Conservation (phyloP, 1,140 invertebrate species). For the Trachelipus rathkii region DNA sequence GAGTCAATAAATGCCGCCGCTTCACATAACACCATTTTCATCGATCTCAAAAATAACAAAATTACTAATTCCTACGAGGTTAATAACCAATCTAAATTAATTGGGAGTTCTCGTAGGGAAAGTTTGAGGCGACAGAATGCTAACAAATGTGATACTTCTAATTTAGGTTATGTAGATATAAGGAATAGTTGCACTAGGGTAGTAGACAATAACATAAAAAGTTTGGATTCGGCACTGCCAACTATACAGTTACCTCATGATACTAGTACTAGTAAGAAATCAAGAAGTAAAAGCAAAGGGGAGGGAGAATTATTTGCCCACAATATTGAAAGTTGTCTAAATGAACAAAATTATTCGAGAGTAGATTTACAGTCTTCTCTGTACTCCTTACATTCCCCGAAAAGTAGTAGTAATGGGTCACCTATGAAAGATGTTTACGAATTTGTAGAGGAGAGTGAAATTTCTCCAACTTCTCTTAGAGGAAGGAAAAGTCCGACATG, state of each 20-base stretch:
- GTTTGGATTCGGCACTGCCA: slow-evolving; percentile 40
- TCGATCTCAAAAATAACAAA: not conserved
- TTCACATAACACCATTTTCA: not conserved
- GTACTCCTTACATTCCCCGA: not conserved
- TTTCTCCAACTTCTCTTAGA: slow-evolving; percentile 32
- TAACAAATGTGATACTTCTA: slow-evolving; percentile 45
- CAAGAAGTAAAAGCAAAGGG: slow-evolving; percentile 32
- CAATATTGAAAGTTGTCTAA: slow-evolving; percentile 24
- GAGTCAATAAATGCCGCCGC: not conserved
- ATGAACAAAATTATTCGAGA: slow-evolving; percentile 16
- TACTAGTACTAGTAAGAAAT: slow-evolving; percentile 29
- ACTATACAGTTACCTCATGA: slow-evolving; percentile 41
- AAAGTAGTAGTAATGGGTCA: not conserved
- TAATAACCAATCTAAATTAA: slow-evolving; percentile 26
- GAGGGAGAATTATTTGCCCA: slow-evolving; percentile 36
- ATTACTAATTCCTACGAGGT: slow-evolving; percentile 17
- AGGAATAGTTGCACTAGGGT: slow-evolving; percentile 41
- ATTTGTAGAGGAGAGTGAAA: slow-evolving; percentile 38
- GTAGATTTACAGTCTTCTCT: slow-evolving; percentile 16
- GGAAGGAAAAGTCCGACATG: not conserved
- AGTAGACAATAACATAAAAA: slow-evolving; percentile 38
- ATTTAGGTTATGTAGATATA: slow-evolving; percentile 42
- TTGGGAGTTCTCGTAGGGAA: slow-evolving; percentile 28
- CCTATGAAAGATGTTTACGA: slow-evolving; percentile 41
- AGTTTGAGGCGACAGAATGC: slow-evolving; percentile 36